These are phyloP conservation scores for Oopsacas minuta DNA, from an alignment of 37 sponge, comb jelly and placozoan genomes.

Conservation along the genomic window DNA sequence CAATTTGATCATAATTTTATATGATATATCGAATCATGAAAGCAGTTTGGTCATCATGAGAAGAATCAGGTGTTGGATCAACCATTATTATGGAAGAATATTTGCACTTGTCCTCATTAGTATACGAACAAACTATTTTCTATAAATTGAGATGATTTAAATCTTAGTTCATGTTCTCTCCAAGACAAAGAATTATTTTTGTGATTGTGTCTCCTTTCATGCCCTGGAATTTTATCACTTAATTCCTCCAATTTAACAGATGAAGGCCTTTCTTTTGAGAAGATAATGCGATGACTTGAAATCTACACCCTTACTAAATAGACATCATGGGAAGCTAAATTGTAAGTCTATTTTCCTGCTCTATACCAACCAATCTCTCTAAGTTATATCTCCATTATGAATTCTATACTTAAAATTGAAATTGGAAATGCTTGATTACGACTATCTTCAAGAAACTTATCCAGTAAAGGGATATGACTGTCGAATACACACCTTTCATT, in stretches of 20 bases:
- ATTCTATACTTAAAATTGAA: constrained; percentile 21
- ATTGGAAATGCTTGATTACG: constrained; percentile 25
- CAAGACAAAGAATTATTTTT: constrained; percentile 3
- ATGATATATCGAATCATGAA: neutral
- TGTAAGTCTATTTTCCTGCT: constrained; percentile 15
- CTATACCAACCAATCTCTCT: constrained; percentile 27
- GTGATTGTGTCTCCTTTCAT: constrained; percentile 21
- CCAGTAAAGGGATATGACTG: neutral
- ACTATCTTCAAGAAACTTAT: constrained; percentile 22
- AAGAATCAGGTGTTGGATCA: neutral
- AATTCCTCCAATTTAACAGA: constrained; percentile 18
- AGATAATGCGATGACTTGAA: constrained; percentile 13
- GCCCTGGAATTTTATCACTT: constrained; percentile 13
- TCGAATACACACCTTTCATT: neutral
- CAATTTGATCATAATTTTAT: neutral
- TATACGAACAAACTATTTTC: neutral
- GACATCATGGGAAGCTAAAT: constrained; percentile 27
- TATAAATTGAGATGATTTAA: neutral
- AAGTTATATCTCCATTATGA: constrained; percentile 18
- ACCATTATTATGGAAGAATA: neutral
- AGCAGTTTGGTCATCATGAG: neutral
- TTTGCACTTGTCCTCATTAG: neutral
- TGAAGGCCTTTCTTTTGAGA: constrained; percentile 15
- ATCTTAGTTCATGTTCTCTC: constrained; percentile 13
- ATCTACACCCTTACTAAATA: constrained; percentile 19